These are phyloP conservation scores for Dioctria rufipes DNA, from an alignment of 2,888 invertebrate genomes.

Conservation along the genomic window DNA sequence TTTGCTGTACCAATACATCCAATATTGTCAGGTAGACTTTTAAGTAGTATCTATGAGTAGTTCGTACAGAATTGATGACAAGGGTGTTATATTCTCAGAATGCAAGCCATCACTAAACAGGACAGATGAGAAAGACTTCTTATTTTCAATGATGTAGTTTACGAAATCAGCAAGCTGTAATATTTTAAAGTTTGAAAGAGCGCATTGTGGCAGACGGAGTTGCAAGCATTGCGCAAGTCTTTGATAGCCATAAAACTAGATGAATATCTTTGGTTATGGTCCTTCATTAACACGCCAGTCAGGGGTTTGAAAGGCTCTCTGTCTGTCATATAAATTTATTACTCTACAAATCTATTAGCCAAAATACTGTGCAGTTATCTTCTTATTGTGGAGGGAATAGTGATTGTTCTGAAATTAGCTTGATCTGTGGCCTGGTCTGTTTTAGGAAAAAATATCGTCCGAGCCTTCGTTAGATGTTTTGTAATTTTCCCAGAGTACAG, in stretches of 20 bases:
- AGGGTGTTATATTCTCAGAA: neutral
- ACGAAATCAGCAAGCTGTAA: neutral
- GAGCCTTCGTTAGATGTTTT: neutral
- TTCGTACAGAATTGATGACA: neutral
- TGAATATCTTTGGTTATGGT: too few relatives aligned
- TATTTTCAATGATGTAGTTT: neutral
- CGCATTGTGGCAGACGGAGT: too few relatives aligned
- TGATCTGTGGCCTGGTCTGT: neutral
- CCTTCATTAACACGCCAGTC: too few relatives aligned
- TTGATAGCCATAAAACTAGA: too few relatives aligned
- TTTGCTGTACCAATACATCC: neutral
- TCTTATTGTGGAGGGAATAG: neutral
- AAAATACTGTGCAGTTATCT: neutral
- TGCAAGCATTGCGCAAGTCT: too few relatives aligned
- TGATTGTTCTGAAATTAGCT: conserved; percentile 7
- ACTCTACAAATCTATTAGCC: neutral
- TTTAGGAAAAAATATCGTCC: neutral
- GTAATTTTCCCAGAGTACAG: neutral
- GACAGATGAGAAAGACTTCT: neutral
- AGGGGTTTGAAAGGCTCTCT: too few relatives aligned
- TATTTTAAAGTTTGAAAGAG: neutral
- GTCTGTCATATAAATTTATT: too few relatives aligned
- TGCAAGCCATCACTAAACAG: neutral
- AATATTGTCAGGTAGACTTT: neutral
- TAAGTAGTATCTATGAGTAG: neutral